Percentiles rank a stretch among this genome's conserved stretches.
Conservation (phyloP, 2,797 vertebrate genomes). For the Hoplostethus mediterraneus region DNA sequence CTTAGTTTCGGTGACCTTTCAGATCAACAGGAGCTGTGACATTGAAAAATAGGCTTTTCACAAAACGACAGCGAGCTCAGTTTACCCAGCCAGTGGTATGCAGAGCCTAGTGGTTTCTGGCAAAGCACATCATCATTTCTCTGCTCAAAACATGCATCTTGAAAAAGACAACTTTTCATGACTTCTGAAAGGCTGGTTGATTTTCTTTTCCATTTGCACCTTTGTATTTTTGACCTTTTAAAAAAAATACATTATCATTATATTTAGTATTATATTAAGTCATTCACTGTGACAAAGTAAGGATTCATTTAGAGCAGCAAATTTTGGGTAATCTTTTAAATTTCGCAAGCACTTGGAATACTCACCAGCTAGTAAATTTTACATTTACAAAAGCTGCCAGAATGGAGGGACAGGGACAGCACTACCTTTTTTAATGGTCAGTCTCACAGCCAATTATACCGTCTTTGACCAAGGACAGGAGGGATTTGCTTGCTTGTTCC, state of each 20-base stretch:
- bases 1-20: slow-evolving; percentile 56
- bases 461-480: slow-evolving; percentile 40
- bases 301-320: background rate
- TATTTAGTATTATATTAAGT: slow-evolving; percentile 3
- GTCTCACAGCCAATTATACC: slow-evolving; percentile 36
- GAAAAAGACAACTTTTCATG: slow-evolving; percentile 44
- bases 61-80: slow-evolving; percentile 37
- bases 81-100: slow-evolving; percentile 24
- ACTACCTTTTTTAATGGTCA: slow-evolving; percentile 26
- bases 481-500: slow-evolving; percentile 47
- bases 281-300: slow-evolving; percentile 12
- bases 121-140: slow-evolving; percentile 30
- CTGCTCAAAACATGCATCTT: slow-evolving; percentile 31
- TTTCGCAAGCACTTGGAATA: slow-evolving; percentile 17
- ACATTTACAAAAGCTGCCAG: slow-evolving; percentile 27
- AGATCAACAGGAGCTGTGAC: slow-evolving; percentile 42
- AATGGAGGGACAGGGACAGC: slow-evolving; percentile 11
- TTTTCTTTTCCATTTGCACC: slow-evolving; percentile 4
- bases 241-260: slow-evolving; percentile 6
- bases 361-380: slow-evolving; percentile 16
- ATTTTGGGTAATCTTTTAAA: slow-evolving; percentile 29
- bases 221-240: slow-evolving; percentile 13
- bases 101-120: slow-evolving; percentile 21
- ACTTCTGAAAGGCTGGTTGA: slow-evolving; percentile 30
- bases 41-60: slow-evolving; percentile 44